phyloP scores from a whole-genome alignment of 2,888 invertebrate species.

The Elegia similella region DNA sequence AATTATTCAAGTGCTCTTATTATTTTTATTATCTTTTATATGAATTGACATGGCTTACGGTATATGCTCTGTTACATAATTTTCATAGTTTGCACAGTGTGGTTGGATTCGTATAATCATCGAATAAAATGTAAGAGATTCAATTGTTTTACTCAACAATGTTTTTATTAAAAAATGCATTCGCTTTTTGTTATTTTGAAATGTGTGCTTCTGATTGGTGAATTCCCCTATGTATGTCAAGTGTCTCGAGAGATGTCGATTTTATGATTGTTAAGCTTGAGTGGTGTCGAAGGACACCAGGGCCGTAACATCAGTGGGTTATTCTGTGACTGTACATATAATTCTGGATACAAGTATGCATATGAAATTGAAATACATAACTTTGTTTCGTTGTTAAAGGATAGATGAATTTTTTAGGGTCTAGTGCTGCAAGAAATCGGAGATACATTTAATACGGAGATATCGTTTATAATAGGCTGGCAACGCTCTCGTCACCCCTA shows the following conservation, averaged over 20 bases:
- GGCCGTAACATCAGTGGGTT: slow-evolving; percentile 44
- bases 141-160: slow-evolving; percentile 7
- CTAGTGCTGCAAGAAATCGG: no score
- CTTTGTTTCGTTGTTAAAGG: no score
- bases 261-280: slow-evolving; percentile 57
- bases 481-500: no score
- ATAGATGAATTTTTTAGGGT: no score
- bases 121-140: slow-evolving; percentile 2
- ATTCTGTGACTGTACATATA: no score
- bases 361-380: no score
- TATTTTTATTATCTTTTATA: neutral
- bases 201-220: slow-evolving; percentile 23
- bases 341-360: no score
- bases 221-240: slow-evolving; percentile 67
- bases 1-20: slow-evolving; percentile 8
- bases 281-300: slow-evolving; percentile 58
- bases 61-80: slow-evolving; percentile 12
- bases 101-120: neutral
- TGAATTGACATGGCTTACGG: neutral
- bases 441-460: no score
- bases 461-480: no score
- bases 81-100: slow-evolving; percentile 6
- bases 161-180: neutral
- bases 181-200: slow-evolving; percentile 8
- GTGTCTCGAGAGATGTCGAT: slow-evolving; percentile 58